Percentiles rank a stretch among this genome's conserved stretches.
These are phyloP conservation scores for Megaleporinus macrocephalus DNA, from an alignment of 2,113 vertebrate genomes.

Conservation along the genomic window DNA sequence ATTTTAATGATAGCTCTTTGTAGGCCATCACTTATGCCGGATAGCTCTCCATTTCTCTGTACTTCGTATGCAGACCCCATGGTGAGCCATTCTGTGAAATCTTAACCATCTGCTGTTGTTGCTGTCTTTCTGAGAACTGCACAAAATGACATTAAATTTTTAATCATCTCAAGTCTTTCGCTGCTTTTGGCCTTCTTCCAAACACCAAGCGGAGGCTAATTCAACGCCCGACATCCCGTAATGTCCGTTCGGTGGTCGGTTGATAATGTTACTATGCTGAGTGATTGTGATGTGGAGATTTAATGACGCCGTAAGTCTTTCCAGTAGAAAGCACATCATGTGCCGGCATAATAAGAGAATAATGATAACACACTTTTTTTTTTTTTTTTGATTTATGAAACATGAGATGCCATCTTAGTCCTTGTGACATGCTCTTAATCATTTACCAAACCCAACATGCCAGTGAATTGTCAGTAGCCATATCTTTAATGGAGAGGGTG, in stretches of 20 bases:
- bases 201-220: constrained; percentile 7
- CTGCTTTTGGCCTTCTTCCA: constrained; percentile 32
- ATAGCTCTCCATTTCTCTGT: not conserved
- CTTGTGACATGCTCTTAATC: not conserved
- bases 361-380: not conserved
- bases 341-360: not conserved
- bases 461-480: not conserved
- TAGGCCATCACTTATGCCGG: not conserved
- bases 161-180: constrained; percentile 6
- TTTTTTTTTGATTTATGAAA: not conserved
- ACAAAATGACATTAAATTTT: constrained; percentile 15
- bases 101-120: not conserved
- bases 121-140: constrained; percentile 12
- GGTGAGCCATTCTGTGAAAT: not conserved
- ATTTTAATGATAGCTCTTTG: not conserved
- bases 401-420: not conserved
- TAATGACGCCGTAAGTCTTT: constrained; percentile 30
- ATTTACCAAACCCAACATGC: not conserved
- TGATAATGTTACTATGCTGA: not conserved
- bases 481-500: not conserved
- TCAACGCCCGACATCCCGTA: not conserved
- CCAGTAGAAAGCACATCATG: not conserved
- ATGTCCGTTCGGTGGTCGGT: constrained; percentile 2
- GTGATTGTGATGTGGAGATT: constrained; percentile 20
- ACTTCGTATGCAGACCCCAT: not conserved